Evolutionary conservation across 2,888 invertebrate species (phyloP).

Genomic region (Drosophila incognita): DNA sequence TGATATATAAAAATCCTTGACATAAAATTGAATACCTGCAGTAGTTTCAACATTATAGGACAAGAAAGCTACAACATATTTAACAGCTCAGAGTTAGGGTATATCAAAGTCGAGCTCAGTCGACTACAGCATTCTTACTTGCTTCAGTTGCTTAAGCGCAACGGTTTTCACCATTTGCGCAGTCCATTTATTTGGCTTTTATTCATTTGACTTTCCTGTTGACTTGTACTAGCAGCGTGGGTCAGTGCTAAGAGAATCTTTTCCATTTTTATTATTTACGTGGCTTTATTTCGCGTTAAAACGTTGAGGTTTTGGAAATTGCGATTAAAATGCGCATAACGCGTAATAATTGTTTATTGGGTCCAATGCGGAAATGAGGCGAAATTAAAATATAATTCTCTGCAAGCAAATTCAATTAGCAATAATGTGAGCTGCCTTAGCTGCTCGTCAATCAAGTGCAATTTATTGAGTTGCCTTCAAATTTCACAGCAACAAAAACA

Average conservation of each 20-base stretch:
- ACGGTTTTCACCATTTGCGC: conserved; percentile 46
- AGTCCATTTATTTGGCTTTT: conserved; percentile 58
- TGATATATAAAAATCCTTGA: not conserved
- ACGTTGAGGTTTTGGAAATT: conserved; percentile 15
- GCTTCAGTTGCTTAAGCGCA: conserved; percentile 37
- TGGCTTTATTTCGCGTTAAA: conserved; percentile 46
- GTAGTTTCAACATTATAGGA: not conserved
- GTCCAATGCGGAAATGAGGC: not conserved
- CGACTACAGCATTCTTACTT: not conserved
- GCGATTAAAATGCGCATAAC: conserved; percentile 44
- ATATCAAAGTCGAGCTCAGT: not conserved
- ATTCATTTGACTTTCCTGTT: conserved; percentile 19
- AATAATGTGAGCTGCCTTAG: not conserved
- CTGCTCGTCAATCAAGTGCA: not conserved
- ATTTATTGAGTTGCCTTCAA: conserved; percentile 22
- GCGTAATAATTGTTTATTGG: conserved; percentile 42
- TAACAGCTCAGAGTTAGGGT: not conserved
- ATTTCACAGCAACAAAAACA: conserved; percentile 18
- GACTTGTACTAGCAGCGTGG: conserved; percentile 1
- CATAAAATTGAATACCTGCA: not conserved
- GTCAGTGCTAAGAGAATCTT: conserved; percentile 38
- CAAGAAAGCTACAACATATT: too few species aligned
- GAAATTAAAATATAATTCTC: conserved; percentile 4
- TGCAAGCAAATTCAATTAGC: conserved; percentile 21
- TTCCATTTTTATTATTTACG: conserved; percentile 49